Percentiles rank a stretch among this genome's conserved stretches.
phyloP scores from a whole-genome alignment of 2,113 vertebrate species.

The Sus scrofa region DNA sequence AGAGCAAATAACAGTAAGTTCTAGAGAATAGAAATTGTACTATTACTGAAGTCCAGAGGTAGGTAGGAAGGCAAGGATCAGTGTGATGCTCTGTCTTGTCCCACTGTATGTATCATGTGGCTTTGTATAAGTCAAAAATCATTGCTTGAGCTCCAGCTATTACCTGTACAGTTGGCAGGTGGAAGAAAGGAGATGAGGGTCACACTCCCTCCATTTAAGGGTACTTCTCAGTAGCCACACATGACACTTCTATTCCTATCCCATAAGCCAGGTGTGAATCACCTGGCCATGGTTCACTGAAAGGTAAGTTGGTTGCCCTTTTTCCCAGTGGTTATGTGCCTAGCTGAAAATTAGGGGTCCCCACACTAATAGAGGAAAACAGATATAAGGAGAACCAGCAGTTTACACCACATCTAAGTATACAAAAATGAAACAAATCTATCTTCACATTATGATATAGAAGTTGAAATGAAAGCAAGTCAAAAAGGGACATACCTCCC shows the following conservation, averaged over 20 bases:
- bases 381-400: background rate
- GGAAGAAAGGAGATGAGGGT: background rate
- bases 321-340: background rate
- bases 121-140: background rate
- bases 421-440: background rate
- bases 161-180: background rate
- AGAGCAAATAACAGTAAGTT: conserved; percentile 3
- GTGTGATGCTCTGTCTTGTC: background rate
- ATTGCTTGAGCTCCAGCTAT: background rate
- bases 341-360: background rate
- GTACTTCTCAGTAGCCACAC: background rate
- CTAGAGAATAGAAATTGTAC: background rate
- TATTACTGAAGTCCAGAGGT: background rate
- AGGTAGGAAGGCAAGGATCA: background rate
- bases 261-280: background rate
- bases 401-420: background rate
- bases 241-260: background rate
- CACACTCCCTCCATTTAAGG: background rate
- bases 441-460: background rate
- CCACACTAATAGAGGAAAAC: background rate
- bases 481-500: background rate
- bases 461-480: background rate
- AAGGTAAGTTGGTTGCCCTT: background rate
- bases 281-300: background rate
- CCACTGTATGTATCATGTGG: rapidly evolving